Base-by-base conservation (phyloP, 2,797 vertebrate species). In the Sebastes goodei region DNA sequence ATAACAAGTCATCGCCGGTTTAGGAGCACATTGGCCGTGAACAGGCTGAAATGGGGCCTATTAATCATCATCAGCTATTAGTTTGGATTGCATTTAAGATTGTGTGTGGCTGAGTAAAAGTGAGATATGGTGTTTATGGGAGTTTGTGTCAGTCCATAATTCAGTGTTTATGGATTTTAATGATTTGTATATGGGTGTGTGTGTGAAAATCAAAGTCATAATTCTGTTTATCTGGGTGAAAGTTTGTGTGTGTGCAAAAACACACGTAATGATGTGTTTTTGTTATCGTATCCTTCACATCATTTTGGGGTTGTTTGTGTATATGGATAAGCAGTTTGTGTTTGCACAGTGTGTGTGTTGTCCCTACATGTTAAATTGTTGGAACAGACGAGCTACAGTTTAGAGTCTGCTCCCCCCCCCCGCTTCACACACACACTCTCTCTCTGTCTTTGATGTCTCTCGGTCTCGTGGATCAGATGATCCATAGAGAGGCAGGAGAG, bases 1-100 rank as follows among this genome's bases (percentile, higher is more conserved):
- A 94, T 92, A 90, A 79, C 32, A 17, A 12, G n/a, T 84, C 85
- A 66, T 64, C 59, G 87, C 33, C 60, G 49, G 67, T 88, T 91
- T 85, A 80, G 86, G 65, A 93, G 81, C 88, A 86, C 86, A 94
- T 95, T 93, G 90, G 92, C 93, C 85, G 76, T 93, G 91, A 94
- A 90, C 70, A 5, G 33, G 57, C 83, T 84, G 72, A 88, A 92
- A 93, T 88, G 84, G 23, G 70, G 70, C 82, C 69, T 66, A 53
- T 49, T 20, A 49, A 82, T 89, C 85, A 84, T 83, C 82, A 80
- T 68, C 68, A 71, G 70, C 76, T 75, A 82, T 92, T 80, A 81
- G 73, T 61, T 76, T 72, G 75, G 82, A 90, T 86, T 76, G 76
- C 63, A 38, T 83, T 74, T 77, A 32, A 83, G 83, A 81, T 82